Evolutionary conservation across 2,113 vertebrate species (phyloP).

Genomic region (Gavialis gangeticus): DNA sequence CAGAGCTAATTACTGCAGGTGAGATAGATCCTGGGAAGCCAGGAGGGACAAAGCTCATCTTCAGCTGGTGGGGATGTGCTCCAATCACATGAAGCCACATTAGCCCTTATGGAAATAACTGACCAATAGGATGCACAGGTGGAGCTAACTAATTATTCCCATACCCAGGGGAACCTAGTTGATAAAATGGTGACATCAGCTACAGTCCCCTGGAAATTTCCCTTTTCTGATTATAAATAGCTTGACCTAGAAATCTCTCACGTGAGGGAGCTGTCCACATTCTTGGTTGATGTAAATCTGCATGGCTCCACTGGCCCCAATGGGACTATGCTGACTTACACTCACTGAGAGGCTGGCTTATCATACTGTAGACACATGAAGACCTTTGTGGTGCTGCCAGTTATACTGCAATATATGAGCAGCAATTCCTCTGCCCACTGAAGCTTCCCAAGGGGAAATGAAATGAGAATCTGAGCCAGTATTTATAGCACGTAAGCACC

Average conservation of each 20-base stretch:
- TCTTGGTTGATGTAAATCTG: rapidly evolving
- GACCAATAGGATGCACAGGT: not conserved
- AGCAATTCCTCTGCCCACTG: not conserved
- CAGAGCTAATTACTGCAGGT: not conserved
- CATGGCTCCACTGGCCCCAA: not conserved
- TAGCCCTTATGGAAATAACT: constrained; percentile 31
- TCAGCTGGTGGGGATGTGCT: not conserved
- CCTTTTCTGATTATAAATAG: constrained; percentile 31
- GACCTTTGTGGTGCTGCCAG: not conserved
- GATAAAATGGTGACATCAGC: constrained; percentile 35
- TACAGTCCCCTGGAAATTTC: constrained; percentile 3
- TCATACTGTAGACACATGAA: not conserved
- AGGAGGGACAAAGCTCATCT: not conserved
- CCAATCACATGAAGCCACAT: not conserved
- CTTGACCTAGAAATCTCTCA: constrained; percentile 26
- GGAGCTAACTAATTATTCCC: not conserved
- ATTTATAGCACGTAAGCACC: not conserved
- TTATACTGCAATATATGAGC: not conserved
- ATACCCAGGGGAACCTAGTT: constrained; percentile 2
- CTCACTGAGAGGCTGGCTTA: not conserved
- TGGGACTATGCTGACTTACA: not conserved
- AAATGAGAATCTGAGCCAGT: not conserved
- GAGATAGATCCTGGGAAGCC: rapidly evolving
- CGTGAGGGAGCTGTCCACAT: not conserved
- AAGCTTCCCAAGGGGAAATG: not conserved